Conservation (phyloP, 2,888 invertebrate genomes). For the Dilophus febrilis region DNA sequence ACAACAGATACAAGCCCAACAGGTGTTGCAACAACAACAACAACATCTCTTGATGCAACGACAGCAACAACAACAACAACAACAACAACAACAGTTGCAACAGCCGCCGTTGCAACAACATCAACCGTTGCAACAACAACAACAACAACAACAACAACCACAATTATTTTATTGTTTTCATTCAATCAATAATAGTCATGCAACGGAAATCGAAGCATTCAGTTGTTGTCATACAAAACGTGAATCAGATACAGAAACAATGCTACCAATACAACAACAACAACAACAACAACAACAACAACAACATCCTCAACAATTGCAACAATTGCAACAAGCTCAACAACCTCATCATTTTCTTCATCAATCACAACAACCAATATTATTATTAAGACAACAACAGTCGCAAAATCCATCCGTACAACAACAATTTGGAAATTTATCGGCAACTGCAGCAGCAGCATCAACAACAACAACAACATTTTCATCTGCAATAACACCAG, state of each 20-base stretch:
- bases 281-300: neutral
- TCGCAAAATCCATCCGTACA: too few relatives aligned
- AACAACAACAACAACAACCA: neutral
- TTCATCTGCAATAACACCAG: slow-evolving; percentile 6
- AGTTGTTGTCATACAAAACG: too few relatives aligned
- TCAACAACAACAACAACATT: too few relatives aligned
- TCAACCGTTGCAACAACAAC: slow-evolving; percentile 4
- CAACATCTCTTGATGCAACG: slow-evolving; percentile 3
- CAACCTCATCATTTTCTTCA: too few relatives aligned
- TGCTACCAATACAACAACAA: neutral
- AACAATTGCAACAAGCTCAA: neutral
- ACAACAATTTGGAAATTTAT: too few relatives aligned
- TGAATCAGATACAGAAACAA: too few relatives aligned
- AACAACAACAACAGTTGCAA: neutral
- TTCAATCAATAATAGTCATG: too few relatives aligned
- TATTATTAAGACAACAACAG: neutral
- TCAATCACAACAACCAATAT: slow-evolving; percentile 15
- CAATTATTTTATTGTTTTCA: too few relatives aligned
- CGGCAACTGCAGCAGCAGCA: slow-evolving; percentile 9
- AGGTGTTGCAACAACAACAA: neutral
- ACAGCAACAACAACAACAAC: neutral
- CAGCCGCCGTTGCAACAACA: slow-evolving; percentile 3
- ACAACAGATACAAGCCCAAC: neutral
- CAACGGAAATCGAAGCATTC: too few relatives aligned
- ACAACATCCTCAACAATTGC: neutral